A percentile compares a stretch with the other conserved stretches of the same genome.
These are phyloP conservation scores for Progne subis DNA, from an alignment of 2,113 vertebrate species.

Conservation along the genomic window DNA sequence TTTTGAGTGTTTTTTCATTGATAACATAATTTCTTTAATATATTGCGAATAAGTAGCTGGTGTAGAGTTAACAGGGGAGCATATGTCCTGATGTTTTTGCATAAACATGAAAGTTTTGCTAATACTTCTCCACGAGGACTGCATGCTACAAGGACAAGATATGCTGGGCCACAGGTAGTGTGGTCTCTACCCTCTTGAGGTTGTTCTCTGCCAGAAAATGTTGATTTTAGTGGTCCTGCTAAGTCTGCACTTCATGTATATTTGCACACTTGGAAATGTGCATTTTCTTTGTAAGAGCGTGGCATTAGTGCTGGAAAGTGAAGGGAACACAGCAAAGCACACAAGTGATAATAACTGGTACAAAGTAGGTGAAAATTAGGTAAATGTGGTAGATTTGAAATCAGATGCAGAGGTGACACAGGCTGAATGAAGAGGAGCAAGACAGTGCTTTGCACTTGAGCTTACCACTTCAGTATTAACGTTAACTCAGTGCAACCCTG, in stretches of 20 bases:
- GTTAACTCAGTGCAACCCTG: background rate
- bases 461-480: background rate
- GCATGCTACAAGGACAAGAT: background rate
- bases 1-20: background rate
- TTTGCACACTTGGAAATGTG: background rate
- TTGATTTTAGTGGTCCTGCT: background rate
- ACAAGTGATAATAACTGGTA: rapidly evolving
- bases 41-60: background rate
- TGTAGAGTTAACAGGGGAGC: background rate
- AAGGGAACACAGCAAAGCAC: background rate
- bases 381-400: background rate
- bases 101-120: background rate
- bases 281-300: background rate
- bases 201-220: background rate
- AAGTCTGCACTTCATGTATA: background rate
- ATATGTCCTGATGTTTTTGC: background rate
- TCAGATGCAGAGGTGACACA: rapidly evolving
- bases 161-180: background rate
- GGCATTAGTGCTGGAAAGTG: background rate
- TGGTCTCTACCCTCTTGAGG: background rate
- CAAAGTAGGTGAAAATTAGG: background rate
- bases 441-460: background rate
- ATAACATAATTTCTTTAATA: background rate
- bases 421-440: background rate
- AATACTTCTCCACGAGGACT: background rate